Evolutionary conservation across 1,140 invertebrate species (phyloP), one percentile per base, ranked within the genome.

Genomic region (Cyrtorhinus lividipennis): DNA sequence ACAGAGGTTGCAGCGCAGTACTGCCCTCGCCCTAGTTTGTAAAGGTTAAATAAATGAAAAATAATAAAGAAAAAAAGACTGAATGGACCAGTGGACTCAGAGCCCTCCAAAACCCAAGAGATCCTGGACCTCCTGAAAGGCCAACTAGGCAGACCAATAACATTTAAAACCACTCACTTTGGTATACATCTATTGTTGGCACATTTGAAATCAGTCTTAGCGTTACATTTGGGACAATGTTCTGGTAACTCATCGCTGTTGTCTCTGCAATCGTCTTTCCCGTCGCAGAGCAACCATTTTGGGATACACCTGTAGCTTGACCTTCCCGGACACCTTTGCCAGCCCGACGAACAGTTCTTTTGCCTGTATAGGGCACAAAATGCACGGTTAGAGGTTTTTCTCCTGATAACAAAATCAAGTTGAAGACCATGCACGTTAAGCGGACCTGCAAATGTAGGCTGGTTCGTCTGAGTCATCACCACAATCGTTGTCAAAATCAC

Each of bases 391-490:
- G 12, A 23, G 56, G 25, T n/a, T 3, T 38, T 20, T 20, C 12
- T 24, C n/a, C n/a, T 22, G 2, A 24, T 20, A 58, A 38, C 18
- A 1, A 20, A 2, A 48, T 48, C 1, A 22, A 22, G 23, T 2
- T 20, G 23, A 2, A 48, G 46, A 48, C 1, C 46, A 57, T 24
- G 8, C 2, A 27, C 59, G 57, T 3, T 46, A 59, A 15, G 24
- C 23, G 2, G 56, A 67, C 67, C 90, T 79, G 69, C 92, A 96
- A 77, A 90, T 85, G 69, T 90, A 91, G 0, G 91, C 89, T 0
- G 92, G 92, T 72, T 96, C 93, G 71, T 96, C 93, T 0, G 88
- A 91, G 70, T 93, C 90, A 68, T 96, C 93, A 0, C 93, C 92
- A 70, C 90, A 94, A 68, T 94, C 91, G 70, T 93, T 87, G 68